Evolutionary conservation across 2,888 invertebrate genomes (phyloP).

Genomic region (Pachliopta kotzebuea): DNA sequence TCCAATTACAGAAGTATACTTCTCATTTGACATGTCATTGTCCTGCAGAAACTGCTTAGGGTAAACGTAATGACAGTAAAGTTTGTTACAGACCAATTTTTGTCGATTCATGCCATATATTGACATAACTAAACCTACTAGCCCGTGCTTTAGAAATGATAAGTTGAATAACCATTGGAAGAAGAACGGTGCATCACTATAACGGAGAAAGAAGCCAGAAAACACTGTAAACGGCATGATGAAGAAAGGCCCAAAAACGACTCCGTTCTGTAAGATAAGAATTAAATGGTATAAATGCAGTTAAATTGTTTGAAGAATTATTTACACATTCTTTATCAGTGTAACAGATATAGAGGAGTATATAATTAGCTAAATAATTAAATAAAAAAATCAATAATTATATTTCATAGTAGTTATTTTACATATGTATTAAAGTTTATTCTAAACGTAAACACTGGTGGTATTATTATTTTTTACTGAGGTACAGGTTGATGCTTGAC

Average conservation of each 20-base stretch:
- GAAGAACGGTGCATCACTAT: slow-evolving; percentile 88
- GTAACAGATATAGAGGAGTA: too few species aligned
- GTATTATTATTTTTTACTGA: too few species aligned
- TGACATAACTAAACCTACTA: slow-evolving; percentile 90
- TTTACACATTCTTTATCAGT: background rate
- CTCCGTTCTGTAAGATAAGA: slow-evolving; percentile 84
- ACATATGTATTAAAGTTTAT: background rate
- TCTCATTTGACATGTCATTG: slow-evolving; percentile 84
- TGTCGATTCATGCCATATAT: slow-evolving; percentile 91
- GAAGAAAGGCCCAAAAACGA: slow-evolving; percentile 93
- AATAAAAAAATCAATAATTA: background rate
- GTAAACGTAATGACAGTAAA: slow-evolving; percentile 87
- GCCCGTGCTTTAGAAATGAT: slow-evolving; percentile 93
- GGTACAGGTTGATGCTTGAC: too few species aligned
- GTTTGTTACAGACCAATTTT: slow-evolving; percentile 85
- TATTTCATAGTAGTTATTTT: background rate
- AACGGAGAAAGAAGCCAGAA: slow-evolving; percentile 95
- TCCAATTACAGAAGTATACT: slow-evolving; percentile 83
- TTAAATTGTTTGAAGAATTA: background rate
- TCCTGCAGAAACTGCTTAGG: slow-evolving; percentile 88
- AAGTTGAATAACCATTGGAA: slow-evolving; percentile 92
- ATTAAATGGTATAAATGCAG: background rate
- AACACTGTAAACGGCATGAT: slow-evolving; percentile 94
- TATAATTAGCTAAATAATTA: background rate
- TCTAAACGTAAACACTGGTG: background rate